A percentile compares a stretch with the other conserved stretches of the same genome.
Evolutionary conservation across 2,888 invertebrate genomes (phyloP).

Genomic region (Eugnorisma glareosa): DNA sequence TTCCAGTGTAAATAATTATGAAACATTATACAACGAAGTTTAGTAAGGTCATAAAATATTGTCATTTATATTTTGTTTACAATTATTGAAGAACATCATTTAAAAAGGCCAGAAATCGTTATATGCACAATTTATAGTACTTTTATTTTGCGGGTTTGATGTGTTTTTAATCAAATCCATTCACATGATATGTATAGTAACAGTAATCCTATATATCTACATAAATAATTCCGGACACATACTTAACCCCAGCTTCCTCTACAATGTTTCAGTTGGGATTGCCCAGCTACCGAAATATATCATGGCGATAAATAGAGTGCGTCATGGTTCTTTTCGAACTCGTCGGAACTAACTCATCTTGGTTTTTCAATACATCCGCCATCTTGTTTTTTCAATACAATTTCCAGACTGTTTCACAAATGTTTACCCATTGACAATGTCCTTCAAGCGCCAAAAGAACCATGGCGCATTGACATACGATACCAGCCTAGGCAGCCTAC

Average conservation of each 20-base stretch:
- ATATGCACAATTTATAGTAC: neutral
- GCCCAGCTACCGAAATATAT: neutral
- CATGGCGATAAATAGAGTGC: neutral
- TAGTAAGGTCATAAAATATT: neutral
- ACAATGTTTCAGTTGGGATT: neutral
- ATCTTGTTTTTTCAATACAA: neutral
- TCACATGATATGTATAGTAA: neutral
- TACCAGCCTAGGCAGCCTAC: neutral
- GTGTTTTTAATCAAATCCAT: neutral
- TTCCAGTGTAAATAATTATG: neutral
- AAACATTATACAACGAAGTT: neutral
- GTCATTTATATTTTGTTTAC: neutral
- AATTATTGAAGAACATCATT: neutral
- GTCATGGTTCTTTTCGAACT: neutral
- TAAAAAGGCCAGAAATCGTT: neutral
- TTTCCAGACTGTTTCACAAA: neutral
- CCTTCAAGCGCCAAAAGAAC: neutral
- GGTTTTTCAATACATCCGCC: neutral
- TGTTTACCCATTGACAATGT: neutral
- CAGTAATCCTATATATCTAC: constrained; percentile 2
- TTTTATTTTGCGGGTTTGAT: neutral
- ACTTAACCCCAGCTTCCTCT: neutral
- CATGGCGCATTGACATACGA: neutral
- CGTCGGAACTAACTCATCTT: neutral
- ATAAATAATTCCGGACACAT: neutral